Conservation (phyloP, 2,113 vertebrate genomes). For the Tachysurus fulvidraco region DNA sequence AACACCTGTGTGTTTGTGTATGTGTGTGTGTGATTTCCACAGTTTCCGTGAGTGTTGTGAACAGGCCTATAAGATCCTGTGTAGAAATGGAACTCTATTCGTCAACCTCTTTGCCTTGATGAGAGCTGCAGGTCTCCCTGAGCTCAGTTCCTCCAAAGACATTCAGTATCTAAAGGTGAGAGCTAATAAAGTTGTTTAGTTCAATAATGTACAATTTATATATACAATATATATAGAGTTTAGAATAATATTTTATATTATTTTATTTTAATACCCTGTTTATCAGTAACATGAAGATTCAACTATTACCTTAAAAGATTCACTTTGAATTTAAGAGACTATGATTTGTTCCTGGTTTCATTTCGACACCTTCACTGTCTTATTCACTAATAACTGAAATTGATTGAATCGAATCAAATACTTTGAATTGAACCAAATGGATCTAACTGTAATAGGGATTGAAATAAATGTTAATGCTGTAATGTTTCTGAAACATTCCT, state of each 20-base stretch:
- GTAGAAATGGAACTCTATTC: constrained; percentile 90
- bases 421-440: background rate
- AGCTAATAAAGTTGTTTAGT: background rate
- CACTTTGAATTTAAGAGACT: background rate
- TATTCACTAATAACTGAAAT: background rate
- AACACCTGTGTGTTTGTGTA: background rate
- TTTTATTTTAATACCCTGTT: background rate
- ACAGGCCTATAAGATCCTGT: constrained; percentile 90
- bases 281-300: background rate
- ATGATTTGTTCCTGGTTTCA: background rate
- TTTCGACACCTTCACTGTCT: background rate
- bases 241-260: too few relatives aligned
- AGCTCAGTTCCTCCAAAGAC: constrained; percentile 95
- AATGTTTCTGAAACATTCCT: constrained; percentile 20
- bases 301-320: background rate
- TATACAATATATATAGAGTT: too few relatives aligned
- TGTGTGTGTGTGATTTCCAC: constrained; percentile 32
- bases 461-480: background rate
- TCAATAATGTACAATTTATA: background rate
- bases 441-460: background rate
- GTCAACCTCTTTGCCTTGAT: constrained; percentile 96
- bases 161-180: constrained; percentile 97
- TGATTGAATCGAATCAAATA: background rate
- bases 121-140: constrained; percentile 94
- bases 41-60: constrained; percentile 95